Conservation (phyloP, 2,113 vertebrate genomes). For the Rhinolophus sinicus region DNA sequence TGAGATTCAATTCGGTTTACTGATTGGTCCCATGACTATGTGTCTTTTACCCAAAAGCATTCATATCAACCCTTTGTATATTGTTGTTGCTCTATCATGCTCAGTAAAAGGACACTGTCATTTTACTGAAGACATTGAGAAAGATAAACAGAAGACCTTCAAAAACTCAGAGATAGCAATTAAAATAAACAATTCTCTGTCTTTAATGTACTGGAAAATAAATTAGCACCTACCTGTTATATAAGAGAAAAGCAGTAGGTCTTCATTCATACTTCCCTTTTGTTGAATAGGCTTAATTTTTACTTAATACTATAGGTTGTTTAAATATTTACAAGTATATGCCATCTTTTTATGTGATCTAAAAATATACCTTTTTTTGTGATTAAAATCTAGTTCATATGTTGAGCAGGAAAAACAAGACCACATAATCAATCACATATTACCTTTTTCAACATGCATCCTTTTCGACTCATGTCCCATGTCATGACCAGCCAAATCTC, state of each 20-base stretch:
- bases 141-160: not conserved
- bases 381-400: not conserved
- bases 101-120: not conserved
- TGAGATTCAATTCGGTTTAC: not conserved
- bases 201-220: not conserved
- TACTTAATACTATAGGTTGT: not conserved
- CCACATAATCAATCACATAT: constrained; percentile 20
- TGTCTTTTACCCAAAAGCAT: not conserved
- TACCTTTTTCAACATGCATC: constrained; percentile 98
- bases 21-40: not conserved
- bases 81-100: not conserved
- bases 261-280: not conserved
- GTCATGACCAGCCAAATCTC: constrained; percentile 96
- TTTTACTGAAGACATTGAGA: not conserved
- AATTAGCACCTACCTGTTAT: constrained; percentile 38
- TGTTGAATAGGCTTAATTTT: not conserved
- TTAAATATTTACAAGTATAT: not conserved
- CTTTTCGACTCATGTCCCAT: constrained; percentile 95
- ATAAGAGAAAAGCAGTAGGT: not conserved
- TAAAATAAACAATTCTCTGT: not conserved
- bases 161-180: not conserved
- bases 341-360: not conserved
- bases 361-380: not conserved
- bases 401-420: not conserved
- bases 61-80: not conserved